Evolutionary conservation across 2,797 vertebrate genomes (phyloP).

Genomic region (Eleutherodactylus coqui): DNA sequence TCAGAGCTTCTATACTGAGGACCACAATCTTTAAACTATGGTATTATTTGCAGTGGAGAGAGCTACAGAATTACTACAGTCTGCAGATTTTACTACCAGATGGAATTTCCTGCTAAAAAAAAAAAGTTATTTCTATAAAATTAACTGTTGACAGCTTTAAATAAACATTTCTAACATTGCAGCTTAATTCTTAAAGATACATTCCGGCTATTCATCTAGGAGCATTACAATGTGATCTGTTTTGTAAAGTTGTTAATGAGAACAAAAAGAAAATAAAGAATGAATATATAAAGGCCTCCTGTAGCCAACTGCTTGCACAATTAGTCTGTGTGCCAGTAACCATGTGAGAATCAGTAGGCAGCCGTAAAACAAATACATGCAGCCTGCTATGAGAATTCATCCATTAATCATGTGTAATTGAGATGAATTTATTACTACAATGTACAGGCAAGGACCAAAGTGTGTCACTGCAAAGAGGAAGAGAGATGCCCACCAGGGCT

Average conservation of each 20-base stretch:
- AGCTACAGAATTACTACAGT: neutral
- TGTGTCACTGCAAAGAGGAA: neutral
- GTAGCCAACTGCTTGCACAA: neutral
- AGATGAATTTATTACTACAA: constrained; percentile 4
- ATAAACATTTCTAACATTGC: neutral
- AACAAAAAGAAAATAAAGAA: neutral
- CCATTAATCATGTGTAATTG: constrained; percentile 20
- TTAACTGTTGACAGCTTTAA: neutral
- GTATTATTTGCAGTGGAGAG: neutral
- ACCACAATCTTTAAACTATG: neutral
- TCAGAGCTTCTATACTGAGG: neutral
- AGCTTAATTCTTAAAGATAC: neutral
- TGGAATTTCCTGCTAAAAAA: neutral
- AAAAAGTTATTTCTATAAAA: neutral
- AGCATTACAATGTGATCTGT: neutral
- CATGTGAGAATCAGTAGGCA: constrained; percentile 26
- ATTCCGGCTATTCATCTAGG: neutral
- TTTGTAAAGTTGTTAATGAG: neutral
- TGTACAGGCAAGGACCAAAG: neutral
- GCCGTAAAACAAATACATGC: neutral
- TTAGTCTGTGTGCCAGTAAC: constrained; percentile 18
- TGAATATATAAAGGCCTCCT: constrained; percentile 7
- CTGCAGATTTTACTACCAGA: neutral
- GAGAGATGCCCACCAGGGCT: neutral
- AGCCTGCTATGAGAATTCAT: constrained; percentile 17